Percentiles rank a stretch among this genome's conserved stretches.
phyloP scores from a whole-genome alignment of 2,113 vertebrate genomes.

The Leptodactylus fuscus region DNA sequence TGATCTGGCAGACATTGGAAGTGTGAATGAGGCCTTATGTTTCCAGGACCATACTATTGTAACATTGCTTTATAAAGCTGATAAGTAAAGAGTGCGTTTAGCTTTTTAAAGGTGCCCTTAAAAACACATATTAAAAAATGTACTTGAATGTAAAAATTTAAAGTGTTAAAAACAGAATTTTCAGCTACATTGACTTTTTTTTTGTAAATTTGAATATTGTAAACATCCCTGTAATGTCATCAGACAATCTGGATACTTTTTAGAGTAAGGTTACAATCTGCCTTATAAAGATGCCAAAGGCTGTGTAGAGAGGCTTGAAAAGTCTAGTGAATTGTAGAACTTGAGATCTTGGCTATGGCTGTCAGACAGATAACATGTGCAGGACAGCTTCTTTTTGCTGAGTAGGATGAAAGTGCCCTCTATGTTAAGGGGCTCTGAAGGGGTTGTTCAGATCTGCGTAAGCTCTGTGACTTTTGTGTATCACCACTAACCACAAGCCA shows the following conservation, averaged over 20 bases:
- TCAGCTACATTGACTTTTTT: no score
- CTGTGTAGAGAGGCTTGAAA: conserved; percentile 13
- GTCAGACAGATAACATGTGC: conserved; percentile 54
- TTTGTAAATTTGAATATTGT: not conserved
- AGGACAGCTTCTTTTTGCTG: conserved; percentile 59
- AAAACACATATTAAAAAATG: no score
- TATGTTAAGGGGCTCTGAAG: conserved; percentile 62
- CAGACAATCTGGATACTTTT: not conserved
- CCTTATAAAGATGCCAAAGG: not conserved
- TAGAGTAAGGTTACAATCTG: not conserved
- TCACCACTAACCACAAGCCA: conserved; percentile 62
- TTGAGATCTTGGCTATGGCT: not conserved
- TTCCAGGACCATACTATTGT: no score
- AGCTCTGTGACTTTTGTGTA: conserved; percentile 63
- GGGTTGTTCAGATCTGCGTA: conserved; percentile 64
- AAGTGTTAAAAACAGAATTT: no score
- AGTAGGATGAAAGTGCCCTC: conserved; percentile 59
- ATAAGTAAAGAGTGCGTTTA: no score
- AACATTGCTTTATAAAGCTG: no score
- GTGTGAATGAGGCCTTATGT: no score
- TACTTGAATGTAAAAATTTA: no score
- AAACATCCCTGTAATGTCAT: not conserved
- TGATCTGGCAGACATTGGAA: no score
- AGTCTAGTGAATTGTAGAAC: conserved; percentile 20
- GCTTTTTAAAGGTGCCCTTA: no score